Evolutionary conservation across 2,888 invertebrate species (phyloP), one percentile per base, ranked within the genome.

Genomic region (Eulithis prunata): DNA sequence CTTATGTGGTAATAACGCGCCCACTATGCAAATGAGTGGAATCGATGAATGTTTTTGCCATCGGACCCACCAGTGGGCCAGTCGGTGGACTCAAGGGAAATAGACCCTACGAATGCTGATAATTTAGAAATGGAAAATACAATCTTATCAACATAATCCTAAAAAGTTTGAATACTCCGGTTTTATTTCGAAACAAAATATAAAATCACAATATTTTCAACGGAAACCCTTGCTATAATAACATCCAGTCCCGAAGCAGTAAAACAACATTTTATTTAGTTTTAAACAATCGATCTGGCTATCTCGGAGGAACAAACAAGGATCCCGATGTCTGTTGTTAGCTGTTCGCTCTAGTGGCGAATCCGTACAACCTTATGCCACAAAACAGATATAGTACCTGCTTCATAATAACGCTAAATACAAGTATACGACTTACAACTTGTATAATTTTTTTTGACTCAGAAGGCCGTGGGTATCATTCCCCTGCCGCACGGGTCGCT

Each of bases 341-440:
- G 54, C 61, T 58, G 21, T 66, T 62, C 57, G 62, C 55, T 66
- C 57, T 69, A 71, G 71, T 73, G 71, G 71, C 68, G 71, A 64
- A 73, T 71, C 63, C 59, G 58, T 66, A 52, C 66, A 73, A 62
- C 64, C 64, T 66, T 52, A 62, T 63, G 49, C 66, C 49, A 62
- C 66, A 60, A 21, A 21, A 21, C 2, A 21, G 21, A 21, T 21
- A 21, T 21, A 21, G 21, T 21, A 21, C 21, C 21, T 21, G 2
- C 21, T 21, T 21, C 21, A 21, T 21, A 21, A 1, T 21, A 21
- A 21, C 21, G 21, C 21, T 1, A 21, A 21, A 21, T 53, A 55
- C 21, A 55, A 67, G 72, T 73, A 71, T 73, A 73, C 21, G 21
- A 11, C 49, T 47, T 14, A 3, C 41, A 41, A 41, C 8, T 38